Base-by-base conservation (phyloP, 2,888 invertebrate species). In the Ennomos erosarius region DNA sequence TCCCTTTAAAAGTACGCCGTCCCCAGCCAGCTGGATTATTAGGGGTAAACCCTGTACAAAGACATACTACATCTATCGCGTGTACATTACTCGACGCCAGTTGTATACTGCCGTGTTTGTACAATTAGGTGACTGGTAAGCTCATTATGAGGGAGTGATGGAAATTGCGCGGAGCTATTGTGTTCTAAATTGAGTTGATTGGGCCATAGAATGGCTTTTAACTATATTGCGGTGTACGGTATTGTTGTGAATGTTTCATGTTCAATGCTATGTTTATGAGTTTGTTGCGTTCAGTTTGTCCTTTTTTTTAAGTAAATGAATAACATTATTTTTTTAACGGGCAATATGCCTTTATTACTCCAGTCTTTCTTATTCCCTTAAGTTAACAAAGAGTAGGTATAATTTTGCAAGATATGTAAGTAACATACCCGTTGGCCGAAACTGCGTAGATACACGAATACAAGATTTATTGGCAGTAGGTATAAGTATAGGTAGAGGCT, bases 1-100 rank as follows among this genome's bases (percentile, higher is more conserved):
- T 54, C 54, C 39, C 45, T 54, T 54, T 59, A 50, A n/a, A 38
- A 35, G 48, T 39, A 48, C 39, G 43, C 39, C 53, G 36, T 48
- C 16, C 39, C 39, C 16, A 35, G 48, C 53, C 44, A 6, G 34
- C 11, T 36, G 37, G 40, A 45, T 48, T 50, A 59, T 54, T 59
- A 53, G 44, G 44, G 49, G 59, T 40, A 50, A 54, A 44, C 58
- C 34, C 26, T 9, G 39, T 45, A 48, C 54, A 44, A 38, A 40
- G 26, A 37, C 35, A 40, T 34, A 40, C 35, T 36, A 53, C 37
- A 45, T 33, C 39, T 39, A 49, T 54, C 44, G 48, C 26, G 45
- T n/a, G 13, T 11, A 40, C 12, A 35, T 45, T 12, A 40, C 49
- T 26, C 26, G 26, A 6, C 26, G 26, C 26, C 6, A 6, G 26